Conservation (phyloP, 2,888 invertebrate genomes). For the Diplolepis rosae region DNA sequence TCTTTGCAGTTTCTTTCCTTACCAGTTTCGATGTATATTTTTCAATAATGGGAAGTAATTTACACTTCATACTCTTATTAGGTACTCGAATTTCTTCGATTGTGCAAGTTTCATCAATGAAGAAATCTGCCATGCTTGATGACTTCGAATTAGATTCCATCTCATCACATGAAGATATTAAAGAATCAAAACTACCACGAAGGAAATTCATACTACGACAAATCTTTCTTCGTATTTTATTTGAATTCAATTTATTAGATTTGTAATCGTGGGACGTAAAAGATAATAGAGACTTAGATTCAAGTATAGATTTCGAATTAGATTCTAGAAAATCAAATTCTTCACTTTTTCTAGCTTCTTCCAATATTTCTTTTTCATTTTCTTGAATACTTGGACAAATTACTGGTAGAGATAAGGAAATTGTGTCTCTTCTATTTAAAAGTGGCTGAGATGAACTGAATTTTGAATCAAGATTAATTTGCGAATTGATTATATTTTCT, state of each 20-base stretch:
- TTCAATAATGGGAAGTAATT: constrained; percentile 50
- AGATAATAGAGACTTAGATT: neutral
- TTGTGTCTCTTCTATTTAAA: neutral
- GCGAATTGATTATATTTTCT: neutral
- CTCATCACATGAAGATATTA: constrained; percentile 56
- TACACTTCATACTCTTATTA: constrained; percentile 29
- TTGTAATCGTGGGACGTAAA: neutral
- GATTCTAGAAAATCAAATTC: neutral
- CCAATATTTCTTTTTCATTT: neutral
- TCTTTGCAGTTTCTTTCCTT: constrained; percentile 23
- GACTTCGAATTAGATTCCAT: constrained; percentile 21
- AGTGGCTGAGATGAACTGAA: neutral
- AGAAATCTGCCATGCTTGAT: constrained; percentile 17
- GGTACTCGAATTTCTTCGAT: constrained; percentile 49
- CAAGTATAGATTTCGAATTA: neutral
- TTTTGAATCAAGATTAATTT: neutral
- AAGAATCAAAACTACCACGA: constrained; percentile 56
- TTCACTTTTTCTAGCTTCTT: neutral
- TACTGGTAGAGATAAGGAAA: neutral
- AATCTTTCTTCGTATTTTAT: constrained; percentile 41
- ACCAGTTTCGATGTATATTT: constrained; percentile 24
- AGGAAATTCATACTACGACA: constrained; percentile 50
- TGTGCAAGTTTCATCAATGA: constrained; percentile 49
- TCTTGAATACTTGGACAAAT: neutral
- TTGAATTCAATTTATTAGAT: neutral